A percentile compares a stretch with the other conserved stretches of the same genome.
These are phyloP conservation scores for Drosophila littoralis DNA, from an alignment of 1,140 invertebrate species.

Conservation along the genomic window DNA sequence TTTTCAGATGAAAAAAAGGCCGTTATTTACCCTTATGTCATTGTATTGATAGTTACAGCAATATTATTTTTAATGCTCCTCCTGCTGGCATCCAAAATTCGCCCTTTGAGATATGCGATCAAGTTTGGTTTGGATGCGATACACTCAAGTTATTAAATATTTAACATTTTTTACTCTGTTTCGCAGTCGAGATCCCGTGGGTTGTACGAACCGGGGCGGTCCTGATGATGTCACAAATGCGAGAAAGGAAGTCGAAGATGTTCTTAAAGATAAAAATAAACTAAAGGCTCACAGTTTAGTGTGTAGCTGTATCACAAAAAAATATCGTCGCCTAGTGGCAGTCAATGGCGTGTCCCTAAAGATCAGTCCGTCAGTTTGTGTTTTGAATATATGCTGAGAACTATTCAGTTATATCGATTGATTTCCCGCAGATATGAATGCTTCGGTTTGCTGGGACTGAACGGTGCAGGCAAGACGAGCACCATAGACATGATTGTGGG, in stretches of 20 bases:
- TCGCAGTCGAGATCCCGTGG: background rate
- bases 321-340: background rate
- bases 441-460: constrained; percentile 91
- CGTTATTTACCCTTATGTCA: too few relatives aligned
- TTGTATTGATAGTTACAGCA: background rate
- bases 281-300: constrained; percentile 14
- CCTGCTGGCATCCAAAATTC: constrained; percentile 1
- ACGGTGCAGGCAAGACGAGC: constrained; percentile 95
- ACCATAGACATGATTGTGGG: constrained; percentile 93
- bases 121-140: constrained; percentile 24
- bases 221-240: constrained; percentile 14
- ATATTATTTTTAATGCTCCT: constrained; percentile 19
- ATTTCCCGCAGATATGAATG: constrained; percentile 86
- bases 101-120: background rate
- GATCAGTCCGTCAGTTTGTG: constrained; percentile 26
- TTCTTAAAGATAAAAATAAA: background rate
- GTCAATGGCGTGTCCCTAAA: constrained; percentile 41
- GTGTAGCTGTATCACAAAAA: constrained; percentile 21
- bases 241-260: background rate
- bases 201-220: background rate
- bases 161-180: background rate
- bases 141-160: background rate
- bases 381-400: background rate
- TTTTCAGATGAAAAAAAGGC: background rate
- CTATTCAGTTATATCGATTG: background rate